These are phyloP conservation scores for Seriola aureovittata DNA, from an alignment of 2,113 vertebrate species.

Conservation along the genomic window DNA sequence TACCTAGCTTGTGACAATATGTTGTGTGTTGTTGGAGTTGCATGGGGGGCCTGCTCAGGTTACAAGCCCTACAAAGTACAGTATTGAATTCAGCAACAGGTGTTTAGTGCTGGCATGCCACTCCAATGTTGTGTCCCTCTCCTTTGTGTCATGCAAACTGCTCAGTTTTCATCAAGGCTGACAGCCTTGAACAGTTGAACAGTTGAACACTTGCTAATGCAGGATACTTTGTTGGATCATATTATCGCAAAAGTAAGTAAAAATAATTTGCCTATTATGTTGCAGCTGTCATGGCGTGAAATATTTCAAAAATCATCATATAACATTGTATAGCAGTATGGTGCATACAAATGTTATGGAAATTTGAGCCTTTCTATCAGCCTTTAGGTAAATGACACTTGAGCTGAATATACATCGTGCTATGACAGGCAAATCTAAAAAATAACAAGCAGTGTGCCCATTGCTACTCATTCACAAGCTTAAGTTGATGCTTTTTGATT, in stretches of 20 bases:
- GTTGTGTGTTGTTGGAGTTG: constrained; percentile 53
- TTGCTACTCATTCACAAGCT: neutral
- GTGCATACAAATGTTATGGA: neutral
- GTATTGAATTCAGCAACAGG: constrained; percentile 73
- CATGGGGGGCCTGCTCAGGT: constrained; percentile 53
- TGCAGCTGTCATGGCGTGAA: neutral
- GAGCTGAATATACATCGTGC: neutral
- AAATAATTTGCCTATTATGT: neutral
- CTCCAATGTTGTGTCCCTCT: constrained; percentile 15
- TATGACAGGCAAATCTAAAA: neutral
- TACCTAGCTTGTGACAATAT: constrained; percentile 50
- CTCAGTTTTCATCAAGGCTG: constrained; percentile 33
- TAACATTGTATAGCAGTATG: neutral
- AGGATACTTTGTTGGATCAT: neutral
- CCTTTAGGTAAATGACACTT: constrained; percentile 3
- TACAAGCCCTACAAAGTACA: constrained; percentile 60
- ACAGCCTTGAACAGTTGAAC: constrained; percentile 15
- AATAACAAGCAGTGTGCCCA: neutral
- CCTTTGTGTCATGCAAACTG: constrained; percentile 22
- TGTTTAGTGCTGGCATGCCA: constrained; percentile 61
- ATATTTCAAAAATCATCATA: neutral
- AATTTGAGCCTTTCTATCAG: neutral
- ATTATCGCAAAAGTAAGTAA: constrained; percentile 7
- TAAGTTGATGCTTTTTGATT: neutral
- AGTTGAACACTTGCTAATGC: neutral